Percentiles rank a stretch among this genome's conserved stretches.
Conservation (phyloP, 2,888 invertebrate genomes). For the Mayetiola destructor region DNA sequence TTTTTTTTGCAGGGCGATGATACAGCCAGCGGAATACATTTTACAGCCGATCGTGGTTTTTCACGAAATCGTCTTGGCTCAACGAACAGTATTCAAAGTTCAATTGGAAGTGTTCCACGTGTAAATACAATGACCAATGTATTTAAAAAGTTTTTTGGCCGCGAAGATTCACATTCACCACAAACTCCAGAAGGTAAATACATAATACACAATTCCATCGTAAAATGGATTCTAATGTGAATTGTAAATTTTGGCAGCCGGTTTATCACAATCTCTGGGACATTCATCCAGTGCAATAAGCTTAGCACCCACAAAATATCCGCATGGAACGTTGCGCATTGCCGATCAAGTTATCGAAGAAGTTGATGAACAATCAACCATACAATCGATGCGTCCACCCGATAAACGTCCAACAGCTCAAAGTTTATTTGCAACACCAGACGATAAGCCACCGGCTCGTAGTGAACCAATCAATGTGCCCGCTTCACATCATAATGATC, state of each 20-base stretch:
- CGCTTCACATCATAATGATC: slow-evolving; percentile 24
- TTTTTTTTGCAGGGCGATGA: slow-evolving; percentile 51
- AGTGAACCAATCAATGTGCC: slow-evolving; percentile 53
- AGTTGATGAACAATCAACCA: slow-evolving; percentile 68
- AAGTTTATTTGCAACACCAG: slow-evolving; percentile 43
- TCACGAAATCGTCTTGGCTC: slow-evolving; percentile 33
- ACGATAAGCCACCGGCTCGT: slow-evolving; percentile 39
- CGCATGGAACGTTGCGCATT: slow-evolving; percentile 44
- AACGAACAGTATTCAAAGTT: slow-evolving; percentile 33
- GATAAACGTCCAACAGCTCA: slow-evolving; percentile 47
- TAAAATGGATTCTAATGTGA: not conserved
- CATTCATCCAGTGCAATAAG: not conserved
- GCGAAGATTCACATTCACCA: slow-evolving; percentile 48
- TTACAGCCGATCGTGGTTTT: slow-evolving; percentile 45
- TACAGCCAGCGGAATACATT: slow-evolving; percentile 57
- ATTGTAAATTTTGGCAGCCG: not conserved
- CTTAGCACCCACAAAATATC: not conserved
- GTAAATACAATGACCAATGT: slow-evolving; percentile 53
- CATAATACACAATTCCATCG: not conserved
- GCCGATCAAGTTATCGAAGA: slow-evolving; percentile 60
- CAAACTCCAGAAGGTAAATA: slow-evolving; percentile 24
- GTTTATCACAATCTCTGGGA: not conserved
- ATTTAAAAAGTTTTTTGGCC: slow-evolving; percentile 59
- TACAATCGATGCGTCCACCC: slow-evolving; percentile 52
- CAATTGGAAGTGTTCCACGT: slow-evolving; percentile 49